Percentiles rank a stretch among this genome's conserved stretches.
phyloP scores from a whole-genome alignment of 1,140 invertebrate genomes.

The Sycophaga agraensis region DNA sequence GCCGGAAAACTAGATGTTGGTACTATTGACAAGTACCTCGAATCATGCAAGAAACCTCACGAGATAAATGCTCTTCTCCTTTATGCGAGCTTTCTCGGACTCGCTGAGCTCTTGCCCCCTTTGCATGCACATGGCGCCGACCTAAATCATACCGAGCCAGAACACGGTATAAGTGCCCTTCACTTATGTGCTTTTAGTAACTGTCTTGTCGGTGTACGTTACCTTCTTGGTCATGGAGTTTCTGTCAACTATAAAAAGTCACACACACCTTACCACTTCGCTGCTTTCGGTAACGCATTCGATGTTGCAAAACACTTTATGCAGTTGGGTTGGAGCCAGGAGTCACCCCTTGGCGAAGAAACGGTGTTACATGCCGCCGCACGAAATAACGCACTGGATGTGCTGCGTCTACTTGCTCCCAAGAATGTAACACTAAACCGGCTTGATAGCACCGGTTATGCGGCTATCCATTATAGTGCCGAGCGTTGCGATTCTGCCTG shows the following conservation, averaged over 20 bases:
- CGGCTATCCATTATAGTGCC: constrained; percentile 75
- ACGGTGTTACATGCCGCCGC: constrained; percentile 78
- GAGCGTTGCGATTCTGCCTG: constrained; percentile 73
- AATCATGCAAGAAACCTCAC: constrained; percentile 61
- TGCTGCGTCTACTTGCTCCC: constrained; percentile 70
- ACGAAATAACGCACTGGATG: constrained; percentile 71
- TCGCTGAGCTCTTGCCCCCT: constrained; percentile 64
- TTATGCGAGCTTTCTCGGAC: constrained; percentile 70
- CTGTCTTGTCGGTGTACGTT: constrained; percentile 68
- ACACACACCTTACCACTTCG: constrained; percentile 77
- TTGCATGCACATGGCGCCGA: constrained; percentile 68
- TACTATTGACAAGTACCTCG: constrained; percentile 51
- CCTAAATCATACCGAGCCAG: constrained; percentile 67
- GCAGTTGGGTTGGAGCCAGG: constrained; percentile 65
- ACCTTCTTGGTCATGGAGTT: constrained; percentile 67
- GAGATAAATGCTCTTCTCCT: constrained; percentile 71
- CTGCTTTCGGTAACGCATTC: constrained; percentile 75
- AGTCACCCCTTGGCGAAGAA: constrained; percentile 64
- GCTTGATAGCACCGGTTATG: constrained; percentile 69
- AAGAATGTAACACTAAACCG: constrained; percentile 70
- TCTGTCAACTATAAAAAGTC: constrained; percentile 66
- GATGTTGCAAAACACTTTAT: constrained; percentile 73
- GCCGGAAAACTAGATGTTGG: constrained; percentile 63
- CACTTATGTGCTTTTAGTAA: constrained; percentile 78
- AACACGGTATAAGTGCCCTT: constrained; percentile 68